Conservation (phyloP, 2,797 vertebrate species). For the Danio jaintianensis region DNA sequence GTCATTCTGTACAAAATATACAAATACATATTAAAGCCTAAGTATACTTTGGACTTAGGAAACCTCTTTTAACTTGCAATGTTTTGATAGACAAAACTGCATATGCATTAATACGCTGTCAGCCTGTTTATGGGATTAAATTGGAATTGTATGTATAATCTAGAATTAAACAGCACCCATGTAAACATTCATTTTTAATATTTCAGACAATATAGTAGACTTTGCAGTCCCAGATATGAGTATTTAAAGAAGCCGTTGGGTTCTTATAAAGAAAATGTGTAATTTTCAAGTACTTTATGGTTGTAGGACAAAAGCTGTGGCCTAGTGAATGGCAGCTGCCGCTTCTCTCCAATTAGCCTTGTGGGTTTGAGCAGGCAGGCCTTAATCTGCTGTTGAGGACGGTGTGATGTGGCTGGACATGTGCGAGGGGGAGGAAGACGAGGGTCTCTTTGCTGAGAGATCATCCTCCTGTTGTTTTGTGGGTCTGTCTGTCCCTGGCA, state of each 20-base stretch:
- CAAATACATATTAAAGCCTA: no score
- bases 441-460: slow-evolving; percentile 77
- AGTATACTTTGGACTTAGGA: background rate
- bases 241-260: slow-evolving; percentile 66
- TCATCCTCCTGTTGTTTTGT: slow-evolving; percentile 80
- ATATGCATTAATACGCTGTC: background rate
- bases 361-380: slow-evolving; percentile 39
- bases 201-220: slow-evolving; percentile 67
- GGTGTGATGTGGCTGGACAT: slow-evolving; percentile 66
- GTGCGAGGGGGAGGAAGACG: slow-evolving; percentile 67
- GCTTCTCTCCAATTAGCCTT: slow-evolving; percentile 54
- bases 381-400: slow-evolving; percentile 81
- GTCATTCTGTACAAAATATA: no score
- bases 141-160: slow-evolving; percentile 8
- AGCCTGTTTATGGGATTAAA: background rate
- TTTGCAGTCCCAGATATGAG: slow-evolving; percentile 72
- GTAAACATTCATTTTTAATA: slow-evolving; percentile 38
- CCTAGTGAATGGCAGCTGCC: slow-evolving; percentile 51
- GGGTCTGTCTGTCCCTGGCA: slow-evolving; percentile 78
- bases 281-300: slow-evolving; percentile 68
- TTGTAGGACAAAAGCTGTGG: slow-evolving; percentile 48
- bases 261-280: slow-evolving; percentile 65
- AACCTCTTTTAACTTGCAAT: background rate
- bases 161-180: background rate
- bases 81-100: background rate